These are phyloP conservation scores for Helogale parvula DNA, from an alignment of 2,113 vertebrate species.

Conservation along the genomic window DNA sequence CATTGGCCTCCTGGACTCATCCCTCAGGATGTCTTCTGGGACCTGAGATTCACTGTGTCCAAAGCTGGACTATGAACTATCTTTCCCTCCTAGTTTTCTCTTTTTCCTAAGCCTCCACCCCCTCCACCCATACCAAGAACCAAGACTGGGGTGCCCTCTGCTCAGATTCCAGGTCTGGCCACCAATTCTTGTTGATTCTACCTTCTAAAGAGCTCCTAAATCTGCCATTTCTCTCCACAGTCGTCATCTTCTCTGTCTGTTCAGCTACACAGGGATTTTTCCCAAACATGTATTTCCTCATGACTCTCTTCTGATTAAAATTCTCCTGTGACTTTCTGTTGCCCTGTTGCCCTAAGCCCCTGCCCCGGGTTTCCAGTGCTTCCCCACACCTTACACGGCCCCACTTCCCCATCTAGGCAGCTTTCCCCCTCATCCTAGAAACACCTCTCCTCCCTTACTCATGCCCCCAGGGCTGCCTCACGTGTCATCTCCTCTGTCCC, in stretches of 20 bases:
- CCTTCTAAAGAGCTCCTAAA: not conserved
- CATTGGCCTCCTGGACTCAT: not conserved
- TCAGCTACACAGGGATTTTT: slow-evolving; percentile 1
- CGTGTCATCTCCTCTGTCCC: not conserved
- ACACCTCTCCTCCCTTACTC: not conserved
- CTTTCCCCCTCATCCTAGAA: not conserved
- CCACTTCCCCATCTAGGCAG: not conserved
- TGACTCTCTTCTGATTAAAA: slow-evolving; percentile 28
- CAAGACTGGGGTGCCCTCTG: not conserved
- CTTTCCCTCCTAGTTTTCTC: not conserved
- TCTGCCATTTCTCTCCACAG: not conserved
- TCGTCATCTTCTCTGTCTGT: not conserved
- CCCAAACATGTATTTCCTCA: slow-evolving; percentile 16
- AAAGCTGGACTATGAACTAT: not conserved
- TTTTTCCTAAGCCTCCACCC: not conserved
- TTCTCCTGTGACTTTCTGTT: not conserved
- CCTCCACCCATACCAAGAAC: not conserved
- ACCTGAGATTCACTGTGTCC: not conserved
- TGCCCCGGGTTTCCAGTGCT: not conserved
- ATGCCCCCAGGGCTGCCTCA: not conserved
- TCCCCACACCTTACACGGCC: not conserved
- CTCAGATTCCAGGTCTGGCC: not conserved
- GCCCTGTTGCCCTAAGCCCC: not conserved
- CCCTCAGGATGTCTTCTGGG: not conserved
- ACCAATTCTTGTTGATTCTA: not conserved